These are phyloP conservation scores for Scleropages formosus DNA, from an alignment of 2,797 vertebrate genomes.

Conservation along the genomic window DNA sequence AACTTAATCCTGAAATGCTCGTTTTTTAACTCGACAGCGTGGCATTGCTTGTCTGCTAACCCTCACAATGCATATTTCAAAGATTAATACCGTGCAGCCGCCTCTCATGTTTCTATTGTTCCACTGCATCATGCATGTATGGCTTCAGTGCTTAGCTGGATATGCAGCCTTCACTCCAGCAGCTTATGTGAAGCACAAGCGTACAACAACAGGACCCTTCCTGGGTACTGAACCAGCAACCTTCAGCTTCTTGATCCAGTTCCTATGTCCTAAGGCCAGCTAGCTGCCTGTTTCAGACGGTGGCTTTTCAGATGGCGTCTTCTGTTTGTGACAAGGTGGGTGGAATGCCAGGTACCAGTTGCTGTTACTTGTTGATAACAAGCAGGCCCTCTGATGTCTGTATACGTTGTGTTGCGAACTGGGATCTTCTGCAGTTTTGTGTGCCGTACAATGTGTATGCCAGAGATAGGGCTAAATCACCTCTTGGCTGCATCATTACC, in stretches of 20 bases:
- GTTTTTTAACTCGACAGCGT: too few relatives aligned
- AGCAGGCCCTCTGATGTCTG: neutral
- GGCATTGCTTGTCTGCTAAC: too few relatives aligned
- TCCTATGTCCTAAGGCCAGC: neutral
- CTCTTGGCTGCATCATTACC: neutral
- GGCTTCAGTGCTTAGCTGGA: too few relatives aligned
- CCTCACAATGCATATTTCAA: too few relatives aligned
- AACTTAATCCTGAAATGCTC: neutral
- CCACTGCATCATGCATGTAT: too few relatives aligned
- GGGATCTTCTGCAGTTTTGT: neutral
- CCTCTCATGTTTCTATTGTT: too few relatives aligned
- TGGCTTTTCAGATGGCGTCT: neutral
- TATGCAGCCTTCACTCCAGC: neutral
- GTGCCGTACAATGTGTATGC: neutral
- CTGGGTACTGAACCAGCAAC: neutral
- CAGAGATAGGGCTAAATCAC: slow-evolving; percentile 1
- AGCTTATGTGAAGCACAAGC: neutral
- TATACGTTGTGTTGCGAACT: neutral
- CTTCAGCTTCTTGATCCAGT: neutral
- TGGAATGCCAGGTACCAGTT: neutral
- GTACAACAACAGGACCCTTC: neutral
- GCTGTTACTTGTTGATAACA: neutral
- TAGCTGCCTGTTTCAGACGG: too few relatives aligned
- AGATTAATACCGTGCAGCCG: too few relatives aligned
- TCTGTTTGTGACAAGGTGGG: neutral